Percentiles rank a stretch among this genome's conserved stretches.
phyloP scores from a whole-genome alignment of 92 coral and sea anemone genomes.

The Paragorgia papillata region DNA sequence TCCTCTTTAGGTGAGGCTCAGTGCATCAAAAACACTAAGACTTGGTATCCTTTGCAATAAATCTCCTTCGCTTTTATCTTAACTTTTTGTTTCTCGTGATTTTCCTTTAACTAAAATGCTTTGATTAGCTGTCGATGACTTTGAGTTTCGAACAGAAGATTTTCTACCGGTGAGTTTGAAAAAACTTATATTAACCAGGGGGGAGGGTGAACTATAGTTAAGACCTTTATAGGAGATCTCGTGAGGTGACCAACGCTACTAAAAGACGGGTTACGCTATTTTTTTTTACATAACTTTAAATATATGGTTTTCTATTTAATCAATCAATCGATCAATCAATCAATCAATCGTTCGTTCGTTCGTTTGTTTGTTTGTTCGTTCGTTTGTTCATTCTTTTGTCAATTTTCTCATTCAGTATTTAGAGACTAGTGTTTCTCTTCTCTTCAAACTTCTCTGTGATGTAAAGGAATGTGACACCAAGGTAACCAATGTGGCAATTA shows the following conservation, averaged over 20 bases:
- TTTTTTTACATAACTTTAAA: too few species aligned
- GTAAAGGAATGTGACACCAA: slow-evolving; percentile 91
- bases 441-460: slow-evolving; percentile 73
- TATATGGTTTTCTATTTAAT: too few species aligned
- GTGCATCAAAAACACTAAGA: slow-evolving; percentile 86
- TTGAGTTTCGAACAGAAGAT: slow-evolving; percentile 80
- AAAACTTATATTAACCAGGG: too few species aligned
- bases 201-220: too few species aligned
- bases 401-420: slow-evolving; percentile 54
- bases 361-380: too few species aligned
- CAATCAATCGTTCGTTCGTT: too few species aligned
- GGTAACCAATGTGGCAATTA: slow-evolving; percentile 45
- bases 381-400: not conserved
- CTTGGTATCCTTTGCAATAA: slow-evolving; percentile 79
- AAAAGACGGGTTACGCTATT: too few species aligned
- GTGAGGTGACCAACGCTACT: too few species aligned
- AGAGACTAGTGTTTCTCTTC: slow-evolving; percentile 63
- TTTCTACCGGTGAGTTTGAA: slow-evolving; percentile 77
- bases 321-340: too few species aligned
- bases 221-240: too few species aligned
- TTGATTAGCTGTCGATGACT: slow-evolving; percentile 77
- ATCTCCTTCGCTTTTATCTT: too few species aligned
- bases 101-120: not conserved
- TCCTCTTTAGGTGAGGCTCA: slow-evolving; percentile 86
- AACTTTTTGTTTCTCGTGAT: too few species aligned